phyloP scores from a whole-genome alignment of 2,888 invertebrate species.

The Pecten maximus region DNA sequence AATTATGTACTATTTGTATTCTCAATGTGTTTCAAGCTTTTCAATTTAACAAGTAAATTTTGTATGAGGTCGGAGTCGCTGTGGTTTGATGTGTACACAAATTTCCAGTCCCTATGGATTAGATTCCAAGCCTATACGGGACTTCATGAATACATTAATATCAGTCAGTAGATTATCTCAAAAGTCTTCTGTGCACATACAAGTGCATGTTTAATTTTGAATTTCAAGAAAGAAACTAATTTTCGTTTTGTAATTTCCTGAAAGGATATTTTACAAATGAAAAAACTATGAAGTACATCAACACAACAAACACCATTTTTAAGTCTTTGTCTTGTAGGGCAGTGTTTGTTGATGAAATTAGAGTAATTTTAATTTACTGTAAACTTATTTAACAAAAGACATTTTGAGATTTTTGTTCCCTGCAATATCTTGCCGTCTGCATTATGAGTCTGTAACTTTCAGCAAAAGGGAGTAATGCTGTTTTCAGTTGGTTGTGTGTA shows the following conservation, averaged over 20 bases:
- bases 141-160: conserved; percentile 32
- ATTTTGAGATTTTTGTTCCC: background rate
- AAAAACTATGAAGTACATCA: background rate
- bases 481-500: background rate
- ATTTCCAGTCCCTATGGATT: background rate
- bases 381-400: background rate
- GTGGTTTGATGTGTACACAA: conserved; percentile 13
- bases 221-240: conserved; percentile 20
- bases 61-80: conserved; percentile 9
- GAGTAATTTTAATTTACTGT: background rate
- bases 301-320: background rate
- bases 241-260: conserved; percentile 8
- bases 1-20: conserved; percentile 18
- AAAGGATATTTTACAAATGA: background rate
- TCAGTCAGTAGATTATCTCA: background rate
- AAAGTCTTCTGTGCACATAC: background rate
- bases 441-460: background rate
- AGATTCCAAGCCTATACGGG: background rate
- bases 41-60: conserved; percentile 19
- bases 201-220: conserved; percentile 29
- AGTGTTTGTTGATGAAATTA: conserved; percentile 7
- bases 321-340: background rate
- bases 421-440: background rate
- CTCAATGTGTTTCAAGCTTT: conserved; percentile 17
- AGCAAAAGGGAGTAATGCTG: background rate